These are phyloP conservation scores for Balanococcus diminutus DNA, from an alignment of 2,888 invertebrate species.

Conservation along the genomic window DNA sequence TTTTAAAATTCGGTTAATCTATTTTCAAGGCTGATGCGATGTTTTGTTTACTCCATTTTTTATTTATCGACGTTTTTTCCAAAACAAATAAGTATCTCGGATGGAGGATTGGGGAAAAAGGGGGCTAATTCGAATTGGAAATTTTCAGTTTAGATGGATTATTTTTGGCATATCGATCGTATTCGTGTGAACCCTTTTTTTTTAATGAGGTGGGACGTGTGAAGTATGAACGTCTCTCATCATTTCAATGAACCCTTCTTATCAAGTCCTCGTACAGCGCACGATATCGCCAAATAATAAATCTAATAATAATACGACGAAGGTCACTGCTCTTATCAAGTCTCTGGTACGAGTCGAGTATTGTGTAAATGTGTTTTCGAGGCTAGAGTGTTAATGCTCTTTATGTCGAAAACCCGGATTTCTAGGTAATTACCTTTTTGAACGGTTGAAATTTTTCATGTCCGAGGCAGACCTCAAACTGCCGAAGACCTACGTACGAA, in stretches of 20 bases:
- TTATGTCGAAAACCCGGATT: too few relatives aligned
- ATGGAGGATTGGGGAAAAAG: neutral
- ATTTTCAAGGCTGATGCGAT: conserved; percentile 22
- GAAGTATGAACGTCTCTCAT: neutral
- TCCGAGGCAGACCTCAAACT: too few relatives aligned
- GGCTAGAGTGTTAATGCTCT: conserved; percentile 25
- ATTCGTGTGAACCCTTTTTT: neutral
- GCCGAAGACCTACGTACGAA: too few relatives aligned
- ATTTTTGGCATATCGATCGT: neutral
- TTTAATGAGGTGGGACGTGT: too few relatives aligned
- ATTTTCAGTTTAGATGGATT: neutral
- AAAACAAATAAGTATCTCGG: neutral
- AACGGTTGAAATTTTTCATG: neutral
- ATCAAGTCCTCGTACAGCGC: conserved; percentile 34
- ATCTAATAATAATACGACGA: conserved; percentile 52
- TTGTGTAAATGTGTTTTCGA: neutral
- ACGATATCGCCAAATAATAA: conserved; percentile 48
- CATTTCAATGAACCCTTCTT: conserved; percentile 50
- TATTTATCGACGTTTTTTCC: neutral
- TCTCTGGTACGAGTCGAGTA: neutral
- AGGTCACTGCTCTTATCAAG: conserved; percentile 53
- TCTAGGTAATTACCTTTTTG: neutral
- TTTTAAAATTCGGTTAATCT: neutral
- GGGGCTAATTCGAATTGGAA: neutral
- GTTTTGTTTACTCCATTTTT: neutral